Conservation (phyloP, 2,888 invertebrate genomes). For the Sussaba pulchella region DNA sequence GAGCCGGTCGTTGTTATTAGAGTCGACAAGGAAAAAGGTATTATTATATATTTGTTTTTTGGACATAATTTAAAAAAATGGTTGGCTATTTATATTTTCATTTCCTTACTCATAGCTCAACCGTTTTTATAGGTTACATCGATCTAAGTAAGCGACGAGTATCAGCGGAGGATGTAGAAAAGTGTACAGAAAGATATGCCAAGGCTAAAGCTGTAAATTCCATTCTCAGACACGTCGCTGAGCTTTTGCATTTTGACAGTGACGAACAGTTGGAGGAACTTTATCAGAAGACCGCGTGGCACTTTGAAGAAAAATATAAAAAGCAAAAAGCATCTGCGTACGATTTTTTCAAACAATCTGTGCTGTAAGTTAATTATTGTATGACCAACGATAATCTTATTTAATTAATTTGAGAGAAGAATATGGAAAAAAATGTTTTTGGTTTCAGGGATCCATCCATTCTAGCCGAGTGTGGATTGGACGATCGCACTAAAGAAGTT, state of each 20-base stretch:
- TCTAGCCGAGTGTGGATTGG: slow-evolving; percentile 97
- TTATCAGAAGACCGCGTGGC: slow-evolving; percentile 98
- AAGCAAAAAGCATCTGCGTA: slow-evolving; percentile 97
- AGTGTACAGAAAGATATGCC: slow-evolving; percentile 99
- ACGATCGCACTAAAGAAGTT: slow-evolving; percentile 96
- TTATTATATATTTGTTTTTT: slow-evolving; percentile 10
- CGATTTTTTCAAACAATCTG: slow-evolving; percentile 99
- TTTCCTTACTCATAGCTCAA: not conserved
- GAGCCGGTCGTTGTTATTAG: slow-evolving; percentile 99
- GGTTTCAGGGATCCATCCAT: slow-evolving; percentile 94
- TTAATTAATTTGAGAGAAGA: too few relatives aligned
- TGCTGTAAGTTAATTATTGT: slow-evolving; percentile 89
- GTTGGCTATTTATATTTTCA: too few relatives aligned
- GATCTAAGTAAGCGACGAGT: slow-evolving; percentile 99
- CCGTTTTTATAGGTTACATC: slow-evolving; percentile 92
- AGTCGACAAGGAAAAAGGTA: slow-evolving; percentile 99
- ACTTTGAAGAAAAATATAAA: slow-evolving; percentile 98
- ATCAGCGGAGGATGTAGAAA: slow-evolving; percentile 98
- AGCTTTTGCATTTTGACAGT: slow-evolving; percentile 94
- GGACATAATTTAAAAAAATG: not conserved
- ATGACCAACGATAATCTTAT: not conserved
- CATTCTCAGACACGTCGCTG: slow-evolving; percentile 98
- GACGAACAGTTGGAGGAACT: slow-evolving; percentile 97
- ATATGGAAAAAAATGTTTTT: too few relatives aligned
- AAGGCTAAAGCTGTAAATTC: slow-evolving; percentile 99